Evolutionary conservation across 2,888 invertebrate species (phyloP).

Genomic region (Lepeophtheirus nordmannii): DNA sequence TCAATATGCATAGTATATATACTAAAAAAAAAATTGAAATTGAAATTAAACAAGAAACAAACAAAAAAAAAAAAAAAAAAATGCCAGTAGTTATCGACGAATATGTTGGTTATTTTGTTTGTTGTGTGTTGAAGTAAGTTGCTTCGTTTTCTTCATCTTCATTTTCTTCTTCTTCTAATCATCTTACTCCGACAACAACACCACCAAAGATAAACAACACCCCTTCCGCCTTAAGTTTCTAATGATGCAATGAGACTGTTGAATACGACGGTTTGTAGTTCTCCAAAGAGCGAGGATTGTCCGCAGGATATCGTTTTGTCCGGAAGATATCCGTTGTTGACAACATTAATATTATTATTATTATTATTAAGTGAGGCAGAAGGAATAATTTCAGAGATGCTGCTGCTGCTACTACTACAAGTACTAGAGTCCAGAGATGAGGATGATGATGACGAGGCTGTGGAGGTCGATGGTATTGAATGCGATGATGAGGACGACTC

Average conservation of each 20-base stretch:
- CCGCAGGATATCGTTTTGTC: constrained; percentile 17
- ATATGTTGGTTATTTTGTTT: no score
- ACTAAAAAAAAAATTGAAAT: no score
- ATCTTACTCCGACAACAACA: no score
- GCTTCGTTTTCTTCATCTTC: no score
- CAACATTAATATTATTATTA: neutral
- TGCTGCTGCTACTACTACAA: neutral
- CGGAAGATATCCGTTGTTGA: neutral
- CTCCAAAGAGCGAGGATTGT: constrained; percentile 21
- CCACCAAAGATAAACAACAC: no score
- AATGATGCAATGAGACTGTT: constrained; percentile 23
- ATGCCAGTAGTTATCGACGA: no score
- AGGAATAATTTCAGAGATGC: neutral
- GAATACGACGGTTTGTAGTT: constrained; percentile 23
- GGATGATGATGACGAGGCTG: neutral
- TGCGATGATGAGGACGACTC: neutral
- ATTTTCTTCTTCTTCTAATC: no score
- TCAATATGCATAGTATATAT: no score
- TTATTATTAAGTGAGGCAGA: no score
- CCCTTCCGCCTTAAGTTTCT: constrained; percentile 15
- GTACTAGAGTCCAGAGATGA: neutral
- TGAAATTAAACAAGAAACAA: no score
- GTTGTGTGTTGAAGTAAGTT: no score
- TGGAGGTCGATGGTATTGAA: neutral
- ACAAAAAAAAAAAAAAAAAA: no score